These are phyloP conservation scores for Mustela lutreola DNA, from an alignment of 2,113 vertebrate species.

Conservation along the genomic window DNA sequence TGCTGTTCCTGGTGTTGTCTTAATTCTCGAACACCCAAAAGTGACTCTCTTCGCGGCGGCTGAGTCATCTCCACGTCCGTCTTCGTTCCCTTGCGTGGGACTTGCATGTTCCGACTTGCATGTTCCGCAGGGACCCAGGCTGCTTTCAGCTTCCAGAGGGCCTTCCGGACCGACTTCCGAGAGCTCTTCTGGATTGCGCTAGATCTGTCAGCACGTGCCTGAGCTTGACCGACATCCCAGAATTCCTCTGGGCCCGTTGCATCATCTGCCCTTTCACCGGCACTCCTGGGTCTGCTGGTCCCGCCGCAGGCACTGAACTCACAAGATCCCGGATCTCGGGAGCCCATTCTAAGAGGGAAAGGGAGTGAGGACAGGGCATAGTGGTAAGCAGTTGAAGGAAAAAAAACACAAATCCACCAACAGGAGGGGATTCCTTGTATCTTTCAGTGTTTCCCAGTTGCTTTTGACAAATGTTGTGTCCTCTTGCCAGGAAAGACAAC, in stretches of 20 bases:
- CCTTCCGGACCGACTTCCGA: neutral
- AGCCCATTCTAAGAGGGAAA: too few species aligned
- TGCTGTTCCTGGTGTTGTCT: fast-evolving
- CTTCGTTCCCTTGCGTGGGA: neutral
- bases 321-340: neutral
- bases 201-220: neutral
- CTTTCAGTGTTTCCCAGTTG: neutral
- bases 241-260: neutral
- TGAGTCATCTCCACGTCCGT: neutral
- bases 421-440: neutral
- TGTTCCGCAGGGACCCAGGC: neutral
- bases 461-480: neutral
- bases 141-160: neutral
- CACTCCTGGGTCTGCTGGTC: neutral
- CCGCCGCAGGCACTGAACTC: neutral
- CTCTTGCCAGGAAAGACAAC: neutral
- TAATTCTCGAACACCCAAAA: neutral
- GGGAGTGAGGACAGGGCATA: neutral
- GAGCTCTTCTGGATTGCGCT: neutral
- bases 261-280: neutral
- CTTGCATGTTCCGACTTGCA: neutral
- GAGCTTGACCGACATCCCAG: too few species aligned
- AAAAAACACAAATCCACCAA: neutral
- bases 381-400: neutral
- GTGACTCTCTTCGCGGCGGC: neutral